Evolutionary conservation across 1,140 invertebrate genomes (phyloP), one percentile per base, ranked within the genome.

Genomic region (Homarus americanus): DNA sequence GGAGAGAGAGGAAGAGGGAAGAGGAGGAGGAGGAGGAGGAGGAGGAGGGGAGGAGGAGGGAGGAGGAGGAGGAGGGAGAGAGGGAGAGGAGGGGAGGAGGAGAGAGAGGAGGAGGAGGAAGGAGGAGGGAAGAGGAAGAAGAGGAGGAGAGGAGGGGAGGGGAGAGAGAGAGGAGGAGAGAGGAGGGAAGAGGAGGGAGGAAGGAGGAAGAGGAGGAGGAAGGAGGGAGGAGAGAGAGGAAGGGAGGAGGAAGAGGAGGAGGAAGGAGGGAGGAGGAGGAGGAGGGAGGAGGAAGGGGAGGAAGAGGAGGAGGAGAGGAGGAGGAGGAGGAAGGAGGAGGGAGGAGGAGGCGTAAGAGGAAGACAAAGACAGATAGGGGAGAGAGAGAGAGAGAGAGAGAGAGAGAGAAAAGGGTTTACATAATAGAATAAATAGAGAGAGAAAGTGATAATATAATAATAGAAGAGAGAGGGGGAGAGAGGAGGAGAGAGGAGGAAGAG

Each of bases 61-160:
- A 63, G n/a, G n/a, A n/a, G 58, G n/a, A 63, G 58, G 58, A n/a
- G 58, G 58, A n/a, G n/a, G n/a, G 58, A n/a, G n/a, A n/a, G 58
- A n/a, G 58, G n/a, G n/a, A 63, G n/a, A 63, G n/a, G 58, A n/a
- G 58, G 58, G n/a, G n/a, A n/a, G n/a, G n/a, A n/a, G 58, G 58
- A 63, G n/a, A 63, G 58, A n/a, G n/a, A n/a, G 58, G 58, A 63
- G n/a, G 58, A n/a, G 58, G n/a, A 63, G 58, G 58, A 63, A 63
- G n/a, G 58, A n/a, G 58, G 58, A n/a, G 58, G n/a, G n/a, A 63
- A 63, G 58, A n/a, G 12, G 12, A 15, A 15, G 12, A 12, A 12
- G n/a, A n/a, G 58, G 12, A 15, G 58, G n/a, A 63, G n/a, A 63
- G n/a, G 58, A 15, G 12, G 12, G n/a, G n/a, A 63, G 58, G 58